phyloP scores from a whole-genome alignment of 2,797 vertebrate species.

The Hemibagrus guttatus region DNA sequence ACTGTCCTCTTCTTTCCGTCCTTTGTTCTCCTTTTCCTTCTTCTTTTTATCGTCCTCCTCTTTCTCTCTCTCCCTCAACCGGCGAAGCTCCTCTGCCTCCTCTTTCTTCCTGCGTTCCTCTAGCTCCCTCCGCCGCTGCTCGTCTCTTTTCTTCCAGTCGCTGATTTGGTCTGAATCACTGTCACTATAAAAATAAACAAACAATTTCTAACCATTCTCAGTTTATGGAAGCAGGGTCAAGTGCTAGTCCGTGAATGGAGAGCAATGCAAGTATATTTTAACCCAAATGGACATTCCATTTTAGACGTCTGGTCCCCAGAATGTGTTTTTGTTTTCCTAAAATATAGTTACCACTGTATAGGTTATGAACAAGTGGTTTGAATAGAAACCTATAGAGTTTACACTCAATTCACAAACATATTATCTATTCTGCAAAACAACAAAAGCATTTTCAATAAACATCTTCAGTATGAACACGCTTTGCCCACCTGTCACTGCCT shows the following conservation, averaged over 20 bases:
- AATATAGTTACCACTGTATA: not conserved
- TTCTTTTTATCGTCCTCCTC: conserved; percentile 89
- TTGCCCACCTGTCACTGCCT: conserved; percentile 88
- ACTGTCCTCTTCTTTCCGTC: conserved; percentile 69
- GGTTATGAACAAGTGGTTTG: too few species aligned
- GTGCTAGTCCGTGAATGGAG: too few species aligned
- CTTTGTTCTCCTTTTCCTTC: conserved; percentile 79
- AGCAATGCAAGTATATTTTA: not conserved
- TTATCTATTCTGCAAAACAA: not conserved
- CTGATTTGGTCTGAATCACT: conserved; percentile 92
- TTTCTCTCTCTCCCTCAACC: conserved; percentile 88
- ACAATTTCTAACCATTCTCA: not conserved
- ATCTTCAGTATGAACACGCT: not conserved
- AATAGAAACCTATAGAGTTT: not conserved
- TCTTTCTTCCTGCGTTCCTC: conserved; percentile 91
- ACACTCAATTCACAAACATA: not conserved
- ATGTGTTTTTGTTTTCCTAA: not conserved
- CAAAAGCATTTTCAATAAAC: not conserved
- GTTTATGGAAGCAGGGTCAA: not conserved
- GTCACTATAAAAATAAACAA: conserved; percentile 71
- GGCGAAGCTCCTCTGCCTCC: conserved; percentile 91
- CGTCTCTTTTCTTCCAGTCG: conserved; percentile 93
- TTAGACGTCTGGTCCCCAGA: not conserved
- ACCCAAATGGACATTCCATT: not conserved
- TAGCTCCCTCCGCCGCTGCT: conserved; percentile 86